Conservation (phyloP, 2,113 vertebrate genomes). For the Charina bottae region DNA sequence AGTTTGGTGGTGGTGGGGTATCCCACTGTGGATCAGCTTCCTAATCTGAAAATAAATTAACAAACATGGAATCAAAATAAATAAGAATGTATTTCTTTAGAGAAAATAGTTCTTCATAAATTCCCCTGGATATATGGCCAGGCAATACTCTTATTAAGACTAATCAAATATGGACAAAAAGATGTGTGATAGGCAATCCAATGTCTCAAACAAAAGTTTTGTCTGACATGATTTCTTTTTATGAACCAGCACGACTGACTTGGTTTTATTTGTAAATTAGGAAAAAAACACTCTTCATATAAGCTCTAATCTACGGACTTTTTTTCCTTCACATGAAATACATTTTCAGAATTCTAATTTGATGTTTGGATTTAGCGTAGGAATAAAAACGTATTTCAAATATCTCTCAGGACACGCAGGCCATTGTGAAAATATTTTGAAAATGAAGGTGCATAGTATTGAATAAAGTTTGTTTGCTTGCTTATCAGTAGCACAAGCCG, state of each 20-base stretch:
- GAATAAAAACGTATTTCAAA: not conserved
- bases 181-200: not conserved
- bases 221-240: not conserved
- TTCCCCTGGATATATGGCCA: not conserved
- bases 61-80: slow-evolving; percentile 64
- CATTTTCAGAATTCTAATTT: not conserved
- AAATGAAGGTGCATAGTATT: not conserved
- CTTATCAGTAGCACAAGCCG: slow-evolving; percentile 57
- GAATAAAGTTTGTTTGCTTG: fast-evolving
- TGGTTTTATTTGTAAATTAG: not conserved
- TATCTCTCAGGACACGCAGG: not conserved
- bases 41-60: slow-evolving; percentile 70
- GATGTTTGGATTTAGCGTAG: not conserved
- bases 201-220: not conserved
- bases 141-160: not conserved
- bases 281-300: not conserved
- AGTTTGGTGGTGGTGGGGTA: slow-evolving; percentile 58
- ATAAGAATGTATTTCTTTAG: slow-evolving; percentile 68
- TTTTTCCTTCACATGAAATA: fast-evolving
- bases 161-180: not conserved
- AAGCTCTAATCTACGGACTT: not conserved
- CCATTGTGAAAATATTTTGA: not conserved
- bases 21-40: slow-evolving; percentile 62
- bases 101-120: slow-evolving; percentile 69
- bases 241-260: not conserved